Evolutionary conservation across 2,888 invertebrate genomes (phyloP), one percentile per base, ranked within the genome.

Genomic region (Sinohyriopsis cumingii): DNA sequence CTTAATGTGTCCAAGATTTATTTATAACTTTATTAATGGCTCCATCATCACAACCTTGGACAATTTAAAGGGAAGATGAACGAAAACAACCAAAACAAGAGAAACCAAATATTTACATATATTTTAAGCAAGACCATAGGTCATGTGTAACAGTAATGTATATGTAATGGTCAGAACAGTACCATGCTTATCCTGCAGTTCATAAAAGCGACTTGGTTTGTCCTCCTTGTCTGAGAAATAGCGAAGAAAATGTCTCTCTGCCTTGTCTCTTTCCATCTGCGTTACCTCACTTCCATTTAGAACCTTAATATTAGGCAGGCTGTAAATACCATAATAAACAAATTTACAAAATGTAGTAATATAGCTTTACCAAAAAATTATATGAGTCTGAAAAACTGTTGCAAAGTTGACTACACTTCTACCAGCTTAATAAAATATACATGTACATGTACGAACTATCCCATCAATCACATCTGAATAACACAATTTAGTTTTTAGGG

Each of bases 271-370:
- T 73, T 87, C 86, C 9, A 74, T 80, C 12, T 15, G n/a, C 0
- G 83, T 77, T 20, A 87, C 82, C 55, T 86, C 86, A 67, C 87
- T 85, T 9, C 86, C 86, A 69, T 87, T 87, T 69, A 87, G 73
- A 7, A 79, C 60, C 9, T 73, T 75, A 22, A 87, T 81, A n/a
- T 81, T 79, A 22, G 87, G 86, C 53, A 87, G 73, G 70, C 87
- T 87, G 79, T 59, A 60, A 15, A 69, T 59, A 59, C 53, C 54
- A n/a, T 3, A 19, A 61, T 55, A 25, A 59, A 55, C 20, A 18
- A 66, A 53, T 63, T 28, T 61, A 68, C 33, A 55, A 54, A 20
- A 6, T 19, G 18, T 5, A 56, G 6, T 59, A 64, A 45, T 55
- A 67, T 20, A 0, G n/a, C n/a, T 5, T 24, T 5, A 20, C 6